Percentiles rank a stretch among this genome's conserved stretches.
These are phyloP conservation scores for Drosophila testacea DNA, from an alignment of 2,888 invertebrate genomes.

Conservation along the genomic window DNA sequence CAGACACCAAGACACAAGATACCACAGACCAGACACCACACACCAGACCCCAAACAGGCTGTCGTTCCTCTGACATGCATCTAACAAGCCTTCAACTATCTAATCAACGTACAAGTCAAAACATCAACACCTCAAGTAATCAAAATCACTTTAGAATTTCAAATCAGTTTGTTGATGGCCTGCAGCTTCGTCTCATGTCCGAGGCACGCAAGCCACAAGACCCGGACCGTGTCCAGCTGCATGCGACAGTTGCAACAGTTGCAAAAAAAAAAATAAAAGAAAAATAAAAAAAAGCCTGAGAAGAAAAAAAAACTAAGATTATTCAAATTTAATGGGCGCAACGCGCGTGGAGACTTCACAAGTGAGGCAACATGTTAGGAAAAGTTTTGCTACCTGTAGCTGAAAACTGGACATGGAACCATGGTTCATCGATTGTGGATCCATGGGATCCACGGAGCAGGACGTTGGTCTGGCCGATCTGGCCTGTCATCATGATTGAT, in stretches of 20 bases:
- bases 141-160: slow-evolving; percentile 80
- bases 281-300: slow-evolving; percentile 18
- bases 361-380: slow-evolving; percentile 57
- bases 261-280: slow-evolving; percentile 41
- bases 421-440: slow-evolving; percentile 3
- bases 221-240: slow-evolving; percentile 44
- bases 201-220: slow-evolving; percentile 47
- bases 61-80: slow-evolving; percentile 65
- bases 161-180: slow-evolving; percentile 73
- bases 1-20: slow-evolving; percentile 17
- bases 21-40: not conserved
- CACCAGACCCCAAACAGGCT: not conserved
- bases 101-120: slow-evolving; percentile 80
- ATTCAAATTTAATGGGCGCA: slow-evolving; percentile 80
- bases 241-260: slow-evolving; percentile 58
- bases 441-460: not conserved
- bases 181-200: slow-evolving; percentile 43
- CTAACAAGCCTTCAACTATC: slow-evolving; percentile 78
- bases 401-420: slow-evolving; percentile 21
- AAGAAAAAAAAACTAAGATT: slow-evolving; percentile 65
- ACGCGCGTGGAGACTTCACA: slow-evolving; percentile 67
- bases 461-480: slow-evolving; percentile 36
- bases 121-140: slow-evolving; percentile 80
- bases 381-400: slow-evolving; percentile 45
- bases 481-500: slow-evolving; percentile 83